Conservation (phyloP, 1,140 invertebrate species). For the Stegodyphus mimosarum region DNA sequence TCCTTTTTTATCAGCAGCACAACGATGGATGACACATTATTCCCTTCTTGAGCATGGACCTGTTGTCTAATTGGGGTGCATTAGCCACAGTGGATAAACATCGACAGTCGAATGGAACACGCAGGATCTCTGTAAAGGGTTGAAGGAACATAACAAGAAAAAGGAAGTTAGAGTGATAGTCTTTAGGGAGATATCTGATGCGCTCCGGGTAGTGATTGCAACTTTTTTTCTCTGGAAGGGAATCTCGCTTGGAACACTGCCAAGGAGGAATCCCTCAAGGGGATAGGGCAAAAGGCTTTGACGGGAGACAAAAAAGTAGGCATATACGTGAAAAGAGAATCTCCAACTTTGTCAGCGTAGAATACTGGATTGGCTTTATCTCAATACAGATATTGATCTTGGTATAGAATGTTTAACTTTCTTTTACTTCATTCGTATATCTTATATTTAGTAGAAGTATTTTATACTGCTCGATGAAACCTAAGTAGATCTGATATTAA, state of each 20-base stretch:
- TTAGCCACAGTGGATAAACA: conserved; percentile 30
- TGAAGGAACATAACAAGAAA: conserved; percentile 3
- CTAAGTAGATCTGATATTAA: too few species aligned
- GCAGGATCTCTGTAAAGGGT: conserved; percentile 15
- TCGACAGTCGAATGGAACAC: not conserved
- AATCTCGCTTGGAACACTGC: conserved; percentile 39
- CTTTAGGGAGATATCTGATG: conserved; percentile 28
- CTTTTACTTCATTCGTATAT: too few species aligned
- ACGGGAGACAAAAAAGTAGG: conserved; percentile 23
- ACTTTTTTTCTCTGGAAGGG: conserved; percentile 17
- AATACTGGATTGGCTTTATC: not conserved
- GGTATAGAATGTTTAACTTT: not conserved
- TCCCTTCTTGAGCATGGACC: not conserved
- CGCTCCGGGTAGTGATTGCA: conserved; percentile 38
- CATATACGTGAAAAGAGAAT: not conserved
- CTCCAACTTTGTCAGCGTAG: conserved; percentile 17
- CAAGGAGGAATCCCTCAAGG: conserved; percentile 31
- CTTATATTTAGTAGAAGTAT: too few species aligned
- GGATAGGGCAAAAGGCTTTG: conserved; percentile 21
- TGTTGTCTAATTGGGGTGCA: conserved; percentile 28
- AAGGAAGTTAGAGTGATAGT: conserved; percentile 20
- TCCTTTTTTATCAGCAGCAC: too few species aligned
- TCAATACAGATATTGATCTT: conserved; percentile 30
- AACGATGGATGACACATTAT: not conserved
- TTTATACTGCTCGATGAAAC: too few species aligned